Conservation (phyloP, 1,140 invertebrate genomes). For the Temnothorax longispinosus region DNA sequence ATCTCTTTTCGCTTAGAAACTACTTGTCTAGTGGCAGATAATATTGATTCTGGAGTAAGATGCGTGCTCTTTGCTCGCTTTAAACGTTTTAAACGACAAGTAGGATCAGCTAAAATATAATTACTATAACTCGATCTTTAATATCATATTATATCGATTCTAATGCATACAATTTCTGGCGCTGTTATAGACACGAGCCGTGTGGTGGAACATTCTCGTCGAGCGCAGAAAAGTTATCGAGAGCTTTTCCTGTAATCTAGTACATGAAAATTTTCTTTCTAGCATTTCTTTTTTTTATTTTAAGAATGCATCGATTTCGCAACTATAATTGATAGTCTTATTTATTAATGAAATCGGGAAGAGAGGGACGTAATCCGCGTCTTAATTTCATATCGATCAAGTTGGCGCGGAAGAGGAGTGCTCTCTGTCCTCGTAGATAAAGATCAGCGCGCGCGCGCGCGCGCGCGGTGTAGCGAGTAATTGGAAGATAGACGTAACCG, state of each 20-base stretch:
- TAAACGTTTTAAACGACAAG: not conserved
- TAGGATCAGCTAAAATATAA: not conserved
- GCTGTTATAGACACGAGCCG: not conserved
- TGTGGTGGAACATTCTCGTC: not conserved
- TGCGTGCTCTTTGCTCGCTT: not conserved
- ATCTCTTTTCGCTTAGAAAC: not conserved
- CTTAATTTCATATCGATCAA: conserved; percentile 54
- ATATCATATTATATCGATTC: not conserved
- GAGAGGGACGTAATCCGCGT: not conserved
- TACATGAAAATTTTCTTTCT: not conserved
- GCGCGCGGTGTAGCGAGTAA: conserved; percentile 31
- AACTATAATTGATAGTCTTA: not conserved
- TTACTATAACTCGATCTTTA: not conserved
- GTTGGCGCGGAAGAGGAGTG: conserved; percentile 33
- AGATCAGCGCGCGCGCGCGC: conserved; percentile 11
- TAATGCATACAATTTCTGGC: not conserved
- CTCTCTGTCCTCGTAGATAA: conserved; percentile 41
- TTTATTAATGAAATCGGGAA: not conserved
- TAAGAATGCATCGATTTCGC: not conserved
- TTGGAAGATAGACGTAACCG: conserved; percentile 54
- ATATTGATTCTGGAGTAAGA: conserved; percentile 7
- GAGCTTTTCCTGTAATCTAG: not conserved
- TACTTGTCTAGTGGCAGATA: not conserved
- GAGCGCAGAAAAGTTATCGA: not conserved
- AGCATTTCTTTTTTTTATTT: not conserved